Base-by-base conservation (phyloP, 2,113 vertebrate genomes). In the Coregonus clupeaformis region DNA sequence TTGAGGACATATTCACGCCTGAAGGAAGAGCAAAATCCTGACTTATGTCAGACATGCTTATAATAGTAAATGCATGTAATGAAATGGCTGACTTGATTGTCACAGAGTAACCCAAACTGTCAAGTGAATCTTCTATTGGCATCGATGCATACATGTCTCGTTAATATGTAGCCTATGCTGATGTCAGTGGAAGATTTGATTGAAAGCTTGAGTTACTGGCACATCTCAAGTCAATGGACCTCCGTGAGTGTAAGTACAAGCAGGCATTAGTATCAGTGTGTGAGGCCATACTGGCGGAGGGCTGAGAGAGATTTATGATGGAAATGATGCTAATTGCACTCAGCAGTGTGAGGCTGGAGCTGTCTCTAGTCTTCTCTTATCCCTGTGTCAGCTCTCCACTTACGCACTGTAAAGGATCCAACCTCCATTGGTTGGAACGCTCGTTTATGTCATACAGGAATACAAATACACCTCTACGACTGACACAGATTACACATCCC, bases 291-390 rank as follows among this genome's bases (percentile, higher is more conserved):
- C 12, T 60, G 57, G 64, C 3, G 27, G 27, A 66, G 49, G 64
- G 1, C 64, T 18, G 7, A 66, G 29, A 32, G 14, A 65, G 64
- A 88, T 83, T 80, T 80, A 83, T 76, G 72, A 77, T 52, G 47
- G 36, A 68, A 80, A 63, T 72, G 16, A 52, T 68, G 32, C 62
- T 83, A 86, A 89, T 87, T 85, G 76, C 74, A 79, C 77, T 75
- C 77, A 77, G 74, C 84, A 81, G 84, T 78, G 81, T 80, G 68
- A 74, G 72, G 27, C 49, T 30, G 71, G 67, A 77, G 78, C 74
- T 86, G 79, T 71, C 42, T 78, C 71, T 81, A 72, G 27, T 66
- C 73, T 80, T 52, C 49, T 52, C 16, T 52, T 16, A 4, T 14
- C 49, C 70, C 63, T 65, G 47, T 60, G 76, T 77, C 66, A 75